Evolutionary conservation across 2,888 invertebrate species (phyloP).

Genomic region (Geophilus truncorum): DNA sequence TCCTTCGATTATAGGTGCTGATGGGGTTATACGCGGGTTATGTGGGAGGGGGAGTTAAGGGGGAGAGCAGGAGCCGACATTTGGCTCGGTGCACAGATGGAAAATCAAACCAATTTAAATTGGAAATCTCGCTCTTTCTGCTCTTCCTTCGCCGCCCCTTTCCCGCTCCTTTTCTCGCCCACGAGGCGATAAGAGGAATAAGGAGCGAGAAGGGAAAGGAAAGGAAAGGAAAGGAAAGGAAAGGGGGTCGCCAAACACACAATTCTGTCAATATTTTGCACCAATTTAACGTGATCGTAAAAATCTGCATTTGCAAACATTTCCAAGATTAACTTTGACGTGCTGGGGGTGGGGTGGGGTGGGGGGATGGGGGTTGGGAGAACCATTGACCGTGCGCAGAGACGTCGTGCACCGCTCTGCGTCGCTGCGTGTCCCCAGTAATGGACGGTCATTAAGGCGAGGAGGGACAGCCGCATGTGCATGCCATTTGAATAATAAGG

Average conservation of each 20-base stretch:
- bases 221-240: too few species aligned
- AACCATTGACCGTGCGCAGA: neutral
- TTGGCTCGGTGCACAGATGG: conserved; percentile 8
- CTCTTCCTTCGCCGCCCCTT: neutral
- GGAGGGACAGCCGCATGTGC: neutral
- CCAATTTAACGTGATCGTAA: neutral
- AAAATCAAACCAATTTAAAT: conserved; percentile 33
- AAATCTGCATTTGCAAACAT: neutral
- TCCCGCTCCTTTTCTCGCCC: neutral
- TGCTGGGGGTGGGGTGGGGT: neutral
- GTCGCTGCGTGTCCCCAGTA: neutral
- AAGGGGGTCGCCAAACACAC: neutral
- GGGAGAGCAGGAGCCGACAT: neutral
- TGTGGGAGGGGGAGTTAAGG: neutral
- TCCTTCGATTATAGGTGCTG: conserved; percentile 30
- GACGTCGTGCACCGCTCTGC: neutral
- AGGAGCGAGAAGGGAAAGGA: neutral
- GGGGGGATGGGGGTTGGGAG: neutral
- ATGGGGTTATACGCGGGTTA: conserved; percentile 19
- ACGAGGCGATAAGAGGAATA: neutral
- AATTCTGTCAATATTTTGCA: neutral
- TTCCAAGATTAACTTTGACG: neutral
- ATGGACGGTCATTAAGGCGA: conserved; percentile 30
- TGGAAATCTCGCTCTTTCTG: conserved; percentile 23
- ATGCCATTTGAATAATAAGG: conserved; percentile 33